These are phyloP conservation scores for Scaptomyza parva DNA, from an alignment of 2,888 invertebrate species.

Conservation along the genomic window DNA sequence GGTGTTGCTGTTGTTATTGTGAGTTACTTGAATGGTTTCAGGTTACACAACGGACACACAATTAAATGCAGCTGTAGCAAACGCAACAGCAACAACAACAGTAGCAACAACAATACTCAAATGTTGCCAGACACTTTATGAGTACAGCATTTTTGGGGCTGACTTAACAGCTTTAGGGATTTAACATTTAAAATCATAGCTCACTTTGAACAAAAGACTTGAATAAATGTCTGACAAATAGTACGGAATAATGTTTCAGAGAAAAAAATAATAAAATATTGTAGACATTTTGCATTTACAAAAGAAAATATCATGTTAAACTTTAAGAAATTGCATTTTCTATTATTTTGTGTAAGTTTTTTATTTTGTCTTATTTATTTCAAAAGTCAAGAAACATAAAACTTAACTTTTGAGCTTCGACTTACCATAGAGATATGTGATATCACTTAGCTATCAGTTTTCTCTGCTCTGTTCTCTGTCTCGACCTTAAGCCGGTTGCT, in stretches of 20 bases:
- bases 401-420: constrained; percentile 33
- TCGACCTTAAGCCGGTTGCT: constrained; percentile 29
- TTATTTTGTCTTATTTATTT: background rate
- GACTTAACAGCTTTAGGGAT: constrained; percentile 1
- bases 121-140: constrained; percentile 11
- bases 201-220: background rate
- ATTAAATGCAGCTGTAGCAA: constrained; percentile 26
- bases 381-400: constrained; percentile 7
- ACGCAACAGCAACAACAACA: no score
- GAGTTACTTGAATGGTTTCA: constrained; percentile 39
- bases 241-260: background rate
- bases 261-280: no score
- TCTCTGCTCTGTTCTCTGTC: background rate
- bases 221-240: background rate
- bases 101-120: constrained; percentile 11
- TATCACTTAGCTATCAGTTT: constrained; percentile 45
- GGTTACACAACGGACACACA: constrained; percentile 43
- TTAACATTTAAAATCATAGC: background rate
- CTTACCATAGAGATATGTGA: constrained; percentile 13
- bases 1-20: background rate
- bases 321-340: background rate
- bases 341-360: background rate
- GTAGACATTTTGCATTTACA: background rate
- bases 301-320: background rate
- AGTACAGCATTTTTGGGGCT: background rate